These are phyloP conservation scores for Camelus bactrianus DNA, from an alignment of 2,113 vertebrate genomes.

Conservation along the genomic window DNA sequence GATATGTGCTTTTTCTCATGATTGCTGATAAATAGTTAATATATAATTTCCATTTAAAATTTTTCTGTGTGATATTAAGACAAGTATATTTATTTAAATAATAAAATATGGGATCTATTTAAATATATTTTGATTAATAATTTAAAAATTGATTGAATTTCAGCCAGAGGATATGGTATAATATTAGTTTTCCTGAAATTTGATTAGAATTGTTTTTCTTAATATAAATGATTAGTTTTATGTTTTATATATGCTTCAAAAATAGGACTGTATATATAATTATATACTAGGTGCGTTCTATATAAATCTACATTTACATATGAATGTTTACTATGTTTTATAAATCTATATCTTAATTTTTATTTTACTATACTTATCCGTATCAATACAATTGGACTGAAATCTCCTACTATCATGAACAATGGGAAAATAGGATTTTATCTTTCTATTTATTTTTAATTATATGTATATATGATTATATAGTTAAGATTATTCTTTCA, in stretches of 20 bases:
- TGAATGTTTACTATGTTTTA: not conserved
- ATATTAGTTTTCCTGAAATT: not conserved
- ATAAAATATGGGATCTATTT: not conserved
- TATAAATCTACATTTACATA: not conserved
- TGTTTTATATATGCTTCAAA: not conserved
- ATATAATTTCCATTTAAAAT: not conserved
- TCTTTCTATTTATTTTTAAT: not conserved
- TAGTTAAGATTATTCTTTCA: not conserved
- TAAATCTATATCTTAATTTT: not conserved
- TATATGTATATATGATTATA: not conserved
- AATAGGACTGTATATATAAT: not conserved
- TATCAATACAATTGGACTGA: not conserved
- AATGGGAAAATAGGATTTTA: not conserved
- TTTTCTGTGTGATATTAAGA: not conserved
- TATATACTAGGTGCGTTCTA: not conserved
- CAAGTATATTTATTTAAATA: not conserved
- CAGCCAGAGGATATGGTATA: not conserved
- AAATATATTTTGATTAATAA: not conserved
- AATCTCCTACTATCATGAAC: not conserved
- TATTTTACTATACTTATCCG: not conserved
- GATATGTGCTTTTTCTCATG: not conserved
- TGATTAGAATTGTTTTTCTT: not conserved
- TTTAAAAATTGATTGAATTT: not conserved
- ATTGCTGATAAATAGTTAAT: not conserved
- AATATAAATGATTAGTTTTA: not conserved